A percentile compares a stretch with the other conserved stretches of the same genome.
Evolutionary conservation across 37 sponge, comb jelly and placozoan genomes (phyloP).

Genomic region (Bolinopsis microptera): DNA sequence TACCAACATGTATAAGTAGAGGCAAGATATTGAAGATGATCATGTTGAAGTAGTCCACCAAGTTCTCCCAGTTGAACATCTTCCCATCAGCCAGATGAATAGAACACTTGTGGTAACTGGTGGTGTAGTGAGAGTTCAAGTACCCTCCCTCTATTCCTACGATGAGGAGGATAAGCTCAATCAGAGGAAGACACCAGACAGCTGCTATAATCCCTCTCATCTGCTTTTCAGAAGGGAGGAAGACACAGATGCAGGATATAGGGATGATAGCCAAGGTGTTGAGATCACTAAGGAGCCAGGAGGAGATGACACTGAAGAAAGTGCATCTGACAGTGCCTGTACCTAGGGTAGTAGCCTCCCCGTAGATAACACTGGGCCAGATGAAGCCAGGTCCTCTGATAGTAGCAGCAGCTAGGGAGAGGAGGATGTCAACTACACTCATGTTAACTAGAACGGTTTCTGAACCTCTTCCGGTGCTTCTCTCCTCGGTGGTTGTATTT

Average conservation of each 20-base stretch:
- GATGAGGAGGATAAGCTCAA: not conserved
- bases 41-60: slow-evolving; percentile 32
- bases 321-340: not conserved
- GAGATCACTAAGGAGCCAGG: not conserved
- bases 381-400: not conserved
- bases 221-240: not conserved
- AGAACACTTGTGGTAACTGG: not conserved
- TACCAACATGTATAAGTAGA: not conserved
- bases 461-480: not conserved
- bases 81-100: not conserved
- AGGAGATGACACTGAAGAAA: not conserved
- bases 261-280: not conserved
- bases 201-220: not conserved
- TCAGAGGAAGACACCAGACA: not conserved
- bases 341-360: not conserved
- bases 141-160: not conserved
- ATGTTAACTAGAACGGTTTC: not conserved
- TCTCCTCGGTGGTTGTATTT: not conserved
- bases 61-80: not conserved
- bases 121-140: not conserved
- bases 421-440: not conserved
- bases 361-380: not conserved
- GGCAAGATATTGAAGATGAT: not conserved
- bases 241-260: not conserved
- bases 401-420: not conserved